Evolutionary conservation across 2,113 vertebrate species (phyloP), one percentile per base, ranked within the genome.

Genomic region (Blennius ocellaris): DNA sequence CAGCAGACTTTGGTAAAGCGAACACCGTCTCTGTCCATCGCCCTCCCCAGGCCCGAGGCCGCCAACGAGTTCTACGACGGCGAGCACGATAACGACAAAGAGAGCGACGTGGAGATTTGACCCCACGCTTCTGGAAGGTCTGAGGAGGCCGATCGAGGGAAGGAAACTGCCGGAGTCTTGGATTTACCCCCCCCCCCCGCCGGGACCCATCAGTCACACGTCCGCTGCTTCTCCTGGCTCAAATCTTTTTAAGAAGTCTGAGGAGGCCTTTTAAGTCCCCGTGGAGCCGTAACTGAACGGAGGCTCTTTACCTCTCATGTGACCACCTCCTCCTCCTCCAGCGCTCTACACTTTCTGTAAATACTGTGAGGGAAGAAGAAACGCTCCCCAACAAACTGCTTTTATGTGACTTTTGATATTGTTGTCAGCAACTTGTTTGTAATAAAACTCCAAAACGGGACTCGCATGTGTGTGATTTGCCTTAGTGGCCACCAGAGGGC

Each of bases 1-100:
- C 21, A 2, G 21, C 21, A 30, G 21, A 30, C 21, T 30, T 30
- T 30, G 21, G 21, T 30, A 30, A 30, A 30, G 21, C 43, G 0
- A 51, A 8, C 8, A 6, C 50, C 10, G 21, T 40, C 5, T 16
- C 38, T 1, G 1, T 5, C 1, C 21, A n/a, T 7, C 6, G 2
- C 12, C 15, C n/a, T 73, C 57, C 78, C n/a, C 90, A 99, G 98
- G 91, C 97, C 97, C 3, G 98, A 99, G 86, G 95, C 97, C 72
- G 87, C 95, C 55, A 99, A 96, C 0, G 98, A 99, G 72, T 99
- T 98, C 80, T 99, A 99, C 3, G 97, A 99, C 0, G 98, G 97
- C 8, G 98, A 99, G 90, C 97, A 99, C 1, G 98, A 99, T 91
- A 99, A 99, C 0, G 98, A 99, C 93, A 99, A 99, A 84, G 98